Evolutionary conservation across 2,113 vertebrate genomes (phyloP).

Genomic region (Hyla sarda): DNA sequence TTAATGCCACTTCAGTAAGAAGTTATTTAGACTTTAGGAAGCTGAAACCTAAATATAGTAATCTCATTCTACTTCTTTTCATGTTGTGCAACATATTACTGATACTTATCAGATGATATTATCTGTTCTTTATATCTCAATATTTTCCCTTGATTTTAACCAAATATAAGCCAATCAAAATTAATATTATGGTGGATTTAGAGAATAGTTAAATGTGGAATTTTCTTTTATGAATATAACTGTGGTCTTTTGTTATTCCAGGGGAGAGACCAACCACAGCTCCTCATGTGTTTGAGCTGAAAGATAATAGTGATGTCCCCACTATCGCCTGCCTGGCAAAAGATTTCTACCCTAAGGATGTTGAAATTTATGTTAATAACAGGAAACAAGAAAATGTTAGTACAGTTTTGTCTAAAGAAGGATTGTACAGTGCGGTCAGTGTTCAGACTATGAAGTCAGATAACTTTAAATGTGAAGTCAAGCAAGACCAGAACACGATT

Average conservation of each 20-base stretch:
- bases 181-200: no score
- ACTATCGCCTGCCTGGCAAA: constrained; percentile 67
- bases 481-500: neutral
- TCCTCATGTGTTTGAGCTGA: constrained; percentile 67
- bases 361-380: constrained; percentile 49
- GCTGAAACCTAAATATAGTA: no score
- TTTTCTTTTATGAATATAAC: no score
- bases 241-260: neutral
- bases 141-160: no score
- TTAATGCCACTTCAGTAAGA: no score
- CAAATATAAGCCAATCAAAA: no score
- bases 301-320: neutral
- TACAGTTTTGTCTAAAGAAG: constrained; percentile 34
- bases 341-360: constrained; percentile 61
- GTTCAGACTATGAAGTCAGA: constrained; percentile 58
- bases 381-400: constrained; percentile 27
- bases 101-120: no score
- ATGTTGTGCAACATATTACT: no score
- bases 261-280: rapidly evolving
- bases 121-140: no score
- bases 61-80: no score
- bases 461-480: constrained; percentile 62
- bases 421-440: constrained; percentile 65
- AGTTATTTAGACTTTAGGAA: no score
- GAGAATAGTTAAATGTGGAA: no score